Evolutionary conservation across 1,140 invertebrate species (phyloP).

Genomic region (Acyrthosiphon pisum): DNA sequence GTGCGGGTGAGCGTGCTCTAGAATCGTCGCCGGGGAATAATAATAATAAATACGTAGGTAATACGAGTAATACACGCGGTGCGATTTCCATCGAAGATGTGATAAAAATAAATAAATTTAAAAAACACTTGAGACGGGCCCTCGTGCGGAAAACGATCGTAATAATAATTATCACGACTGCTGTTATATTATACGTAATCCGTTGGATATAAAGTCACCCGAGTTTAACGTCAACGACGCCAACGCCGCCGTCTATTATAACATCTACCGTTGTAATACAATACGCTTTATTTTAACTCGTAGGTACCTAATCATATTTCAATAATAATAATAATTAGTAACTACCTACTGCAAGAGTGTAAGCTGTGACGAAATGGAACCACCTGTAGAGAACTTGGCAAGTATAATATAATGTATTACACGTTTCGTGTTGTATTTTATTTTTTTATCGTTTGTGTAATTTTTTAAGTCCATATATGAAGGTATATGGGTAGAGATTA

Average conservation of each 20-base stretch:
- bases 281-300: not conserved
- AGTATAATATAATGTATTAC: too few relatives aligned
- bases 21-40: not conserved
- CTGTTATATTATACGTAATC: not conserved
- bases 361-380: too few relatives aligned
- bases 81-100: not conserved
- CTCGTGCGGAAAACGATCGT: not conserved
- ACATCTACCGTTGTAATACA: not conserved
- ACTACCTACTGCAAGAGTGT: too few relatives aligned
- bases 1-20: not conserved
- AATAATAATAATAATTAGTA: too few relatives aligned
- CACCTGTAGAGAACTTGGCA: too few relatives aligned
- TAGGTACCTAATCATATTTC: not conserved
- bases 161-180: not conserved
- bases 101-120: not conserved
- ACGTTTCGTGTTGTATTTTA: too few relatives aligned
- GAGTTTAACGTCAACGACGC: not conserved
- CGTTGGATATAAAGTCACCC: not conserved
- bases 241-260: too few relatives aligned
- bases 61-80: not conserved
- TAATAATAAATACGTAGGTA: not conserved
- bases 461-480: too few relatives aligned
- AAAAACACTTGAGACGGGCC: not conserved
- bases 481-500: too few relatives aligned
- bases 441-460: too few relatives aligned